Evolutionary conservation across 2,797 vertebrate species (phyloP), one percentile per base, ranked within the genome.

Genomic region (Morelia viridis): DNA sequence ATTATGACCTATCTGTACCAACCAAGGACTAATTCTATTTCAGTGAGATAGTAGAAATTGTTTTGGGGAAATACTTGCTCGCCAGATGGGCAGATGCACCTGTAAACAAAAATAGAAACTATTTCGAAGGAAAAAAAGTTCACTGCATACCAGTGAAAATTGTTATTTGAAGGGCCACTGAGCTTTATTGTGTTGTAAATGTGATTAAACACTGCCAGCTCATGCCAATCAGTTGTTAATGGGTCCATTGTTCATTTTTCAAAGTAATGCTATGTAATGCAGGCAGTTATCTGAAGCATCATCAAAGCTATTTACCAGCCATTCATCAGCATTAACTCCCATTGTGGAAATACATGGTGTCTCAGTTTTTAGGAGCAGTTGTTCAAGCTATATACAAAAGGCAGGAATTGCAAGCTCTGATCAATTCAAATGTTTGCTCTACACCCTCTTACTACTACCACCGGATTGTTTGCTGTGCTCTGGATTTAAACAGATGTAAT

Each of bases 321-420:
- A 91, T 94, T 95, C 92, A 96, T 94, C 91, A 96, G 17, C 94
- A 95, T 93, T 94, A 96, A 96, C 71, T 93, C 86, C 22, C 90
- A 95, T 93, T 95, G 93, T 95, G 92, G 88, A 95, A 95, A 92
- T 88, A 89, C 80, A 93, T 1, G 35, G 89, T 92, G 95, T 95
- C 92, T 92, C 89, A 68, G 89, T 56, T 94, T 92, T 93, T 89
- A 93, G 92, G 92, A 96, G 87, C 76, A 89, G 87, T 31, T 31
- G 64, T 92, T 90, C 90, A 7, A 93, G 31, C 92, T 90, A 87
- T 0, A 86, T 4, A 89, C 11, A 96, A 94, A 94, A 88, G 4
- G 3, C 12, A 94, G 61, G 58, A 94, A 93, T 95, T 94, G 92
- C 90, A 93, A 87, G 80, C 91, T 91, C 57, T 53, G 71, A 93